phyloP scores from a whole-genome alignment of 2,113 vertebrate species.

The Isichthys henryi region DNA sequence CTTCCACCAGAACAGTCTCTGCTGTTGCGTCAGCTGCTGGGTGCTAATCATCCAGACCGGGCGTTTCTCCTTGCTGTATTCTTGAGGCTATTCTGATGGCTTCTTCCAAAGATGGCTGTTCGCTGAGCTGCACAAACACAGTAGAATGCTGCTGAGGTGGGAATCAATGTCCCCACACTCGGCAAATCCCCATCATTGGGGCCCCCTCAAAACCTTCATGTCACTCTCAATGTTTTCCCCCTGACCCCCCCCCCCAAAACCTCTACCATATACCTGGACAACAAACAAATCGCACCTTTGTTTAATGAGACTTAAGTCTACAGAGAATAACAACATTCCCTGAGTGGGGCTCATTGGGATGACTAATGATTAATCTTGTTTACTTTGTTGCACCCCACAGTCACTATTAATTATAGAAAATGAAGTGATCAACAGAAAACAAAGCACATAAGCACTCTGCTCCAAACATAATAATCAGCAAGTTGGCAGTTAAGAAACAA shows the following conservation, averaged over 20 bases:
- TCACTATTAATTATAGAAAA: not conserved
- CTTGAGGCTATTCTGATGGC: slow-evolving; percentile 97
- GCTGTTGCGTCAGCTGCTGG: slow-evolving; percentile 32
- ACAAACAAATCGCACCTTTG: not conserved
- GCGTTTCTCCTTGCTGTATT: slow-evolving; percentile 96
- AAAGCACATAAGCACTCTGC: not conserved
- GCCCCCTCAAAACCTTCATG: too few relatives aligned
- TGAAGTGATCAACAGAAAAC: not conserved
- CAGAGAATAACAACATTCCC: not conserved
- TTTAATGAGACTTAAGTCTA: not conserved
- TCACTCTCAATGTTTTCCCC: too few relatives aligned
- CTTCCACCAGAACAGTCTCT: slow-evolving; percentile 47
- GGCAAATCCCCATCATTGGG: not conserved
- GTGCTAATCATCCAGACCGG: slow-evolving; percentile 85
- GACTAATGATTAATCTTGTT: slow-evolving; percentile 3
- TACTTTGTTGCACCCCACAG: not conserved
- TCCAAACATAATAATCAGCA: not conserved
- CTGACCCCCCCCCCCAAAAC: too few relatives aligned
- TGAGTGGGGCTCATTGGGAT: not conserved
- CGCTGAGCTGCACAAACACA: slow-evolving; percentile 72
- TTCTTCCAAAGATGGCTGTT: slow-evolving; percentile 95
- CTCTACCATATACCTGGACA: not conserved
- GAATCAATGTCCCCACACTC: not conserved
- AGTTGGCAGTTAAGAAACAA: slow-evolving; percentile 5
- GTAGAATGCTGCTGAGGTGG: not conserved